Evolutionary conservation across 2,797 vertebrate genomes (phyloP).

Genomic region (Pogoniulus pusillus): DNA sequence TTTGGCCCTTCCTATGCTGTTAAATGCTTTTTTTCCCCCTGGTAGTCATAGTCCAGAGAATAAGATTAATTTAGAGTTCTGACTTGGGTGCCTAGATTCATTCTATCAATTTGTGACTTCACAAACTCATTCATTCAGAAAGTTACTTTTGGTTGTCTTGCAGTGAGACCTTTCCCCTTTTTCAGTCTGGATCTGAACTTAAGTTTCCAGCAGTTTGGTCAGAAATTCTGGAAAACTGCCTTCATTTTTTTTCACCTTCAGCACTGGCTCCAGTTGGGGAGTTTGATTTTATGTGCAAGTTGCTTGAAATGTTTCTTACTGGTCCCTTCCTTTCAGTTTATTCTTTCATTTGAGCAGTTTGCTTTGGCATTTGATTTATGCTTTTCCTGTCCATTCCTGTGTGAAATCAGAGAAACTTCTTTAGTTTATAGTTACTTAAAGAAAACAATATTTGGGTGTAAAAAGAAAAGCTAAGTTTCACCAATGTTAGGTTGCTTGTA

Average conservation of each 20-base stretch:
- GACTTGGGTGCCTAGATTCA: neutral
- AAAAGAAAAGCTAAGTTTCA: neutral
- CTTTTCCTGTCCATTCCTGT: neutral
- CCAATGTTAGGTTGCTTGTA: neutral
- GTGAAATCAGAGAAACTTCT: neutral
- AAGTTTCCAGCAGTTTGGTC: neutral
- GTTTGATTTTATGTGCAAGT: neutral
- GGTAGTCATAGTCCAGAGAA: neutral
- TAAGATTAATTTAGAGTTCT: neutral
- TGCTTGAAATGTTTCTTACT: constrained; percentile 8
- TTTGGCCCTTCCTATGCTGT: too few relatives aligned
- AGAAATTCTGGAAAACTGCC: neutral
- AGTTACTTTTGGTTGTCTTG: neutral
- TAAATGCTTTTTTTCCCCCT: too few relatives aligned
- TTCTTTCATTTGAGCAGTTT: neutral
- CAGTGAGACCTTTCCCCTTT: neutral
- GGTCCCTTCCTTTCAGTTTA: neutral
- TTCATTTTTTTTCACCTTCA: neutral
- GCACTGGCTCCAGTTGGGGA: neutral
- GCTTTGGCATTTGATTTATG: neutral
- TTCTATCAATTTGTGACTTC: neutral
- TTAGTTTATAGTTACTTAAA: neutral
- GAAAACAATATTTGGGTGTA: neutral
- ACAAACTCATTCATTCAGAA: neutral
- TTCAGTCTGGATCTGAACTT: neutral